phyloP scores from a whole-genome alignment of 1,140 invertebrate genomes.

The Charaxes varanes region DNA sequence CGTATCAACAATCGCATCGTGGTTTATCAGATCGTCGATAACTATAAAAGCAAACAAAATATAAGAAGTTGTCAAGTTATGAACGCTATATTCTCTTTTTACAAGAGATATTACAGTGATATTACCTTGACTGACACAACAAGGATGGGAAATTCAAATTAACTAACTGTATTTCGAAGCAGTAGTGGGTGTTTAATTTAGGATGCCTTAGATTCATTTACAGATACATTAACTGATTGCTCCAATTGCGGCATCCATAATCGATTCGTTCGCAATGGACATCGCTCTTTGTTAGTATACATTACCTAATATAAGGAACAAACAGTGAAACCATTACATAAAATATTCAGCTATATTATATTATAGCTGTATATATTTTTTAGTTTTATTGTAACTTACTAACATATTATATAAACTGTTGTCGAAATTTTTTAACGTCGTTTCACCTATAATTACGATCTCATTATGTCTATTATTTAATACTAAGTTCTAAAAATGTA shows the following conservation, averaged over 20 bases:
- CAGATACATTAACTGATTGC: conserved; percentile 6
- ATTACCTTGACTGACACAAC: not conserved
- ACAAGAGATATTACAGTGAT: not conserved
- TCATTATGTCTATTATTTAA: no score
- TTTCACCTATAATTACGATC: no score
- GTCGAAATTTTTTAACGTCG: no score
- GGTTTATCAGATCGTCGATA: conserved; percentile 6
- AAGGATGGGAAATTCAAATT: no score
- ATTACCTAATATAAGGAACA: not conserved
- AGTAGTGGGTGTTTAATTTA: conserved; percentile 1
- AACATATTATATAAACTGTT: no score
- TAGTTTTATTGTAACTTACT: no score
- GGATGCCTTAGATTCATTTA: not conserved
- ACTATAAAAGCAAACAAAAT: not conserved
- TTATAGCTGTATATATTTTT: no score
- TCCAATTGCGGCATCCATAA: conserved; percentile 5
- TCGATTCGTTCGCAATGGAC: not conserved
- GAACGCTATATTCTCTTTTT: not conserved
- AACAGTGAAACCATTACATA: not conserved
- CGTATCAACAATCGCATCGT: conserved; percentile 2
- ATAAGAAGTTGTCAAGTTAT: not conserved
- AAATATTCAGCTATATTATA: no score
- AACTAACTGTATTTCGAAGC: conserved; percentile 1
- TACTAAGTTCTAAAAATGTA: no score
- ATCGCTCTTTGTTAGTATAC: conserved; percentile 1